Base-by-base conservation (phyloP, 2,888 invertebrate species). In the Diachrysia chrysitis region DNA sequence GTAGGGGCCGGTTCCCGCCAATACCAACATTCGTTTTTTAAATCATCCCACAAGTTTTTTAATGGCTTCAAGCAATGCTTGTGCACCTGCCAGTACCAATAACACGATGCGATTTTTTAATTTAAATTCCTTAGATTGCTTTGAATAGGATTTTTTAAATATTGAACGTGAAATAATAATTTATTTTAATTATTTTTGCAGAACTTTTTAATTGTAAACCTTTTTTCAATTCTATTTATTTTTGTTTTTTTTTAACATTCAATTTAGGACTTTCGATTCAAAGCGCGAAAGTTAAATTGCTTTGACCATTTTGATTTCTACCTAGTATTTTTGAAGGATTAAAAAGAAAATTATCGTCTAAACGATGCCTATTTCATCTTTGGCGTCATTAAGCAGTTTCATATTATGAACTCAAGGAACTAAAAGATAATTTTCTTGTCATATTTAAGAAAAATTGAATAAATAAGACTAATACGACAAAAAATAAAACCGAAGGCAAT, bases 11-110 rank as follows among this genome's bases (percentile, higher is more conserved):
- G 48, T 19, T 19, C 48, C 48, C 48, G 48, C 48, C 48, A 51
- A 51, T 51, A 51, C 3, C 12, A n/a, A 7, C 10, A 21, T 51
- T 51, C 48, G 10, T 51, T 51, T 51, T 51, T 51, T 51, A 51
- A 51, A 51, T 48, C 48, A 48, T 51, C 48, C 48, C 42, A n/a
- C 42, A 42, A 42, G n/a, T 42, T 42, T 42, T 37, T 42, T n/a
- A 42, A 42, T 51, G 48, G 48, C 48, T 21, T 51, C 48, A 51
- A 51, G 48, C 48, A 12, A 21, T 51, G 48, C 48, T 10, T 51
- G 12, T 37, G 48, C 48, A 51, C 48, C 48, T 51, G 48, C 48
- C 48, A 51, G 48, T 51, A 14, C 21, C 21, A 51, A 51, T 51
- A 21, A 2, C 19, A 51, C 42, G 42, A 42, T n/a, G 42, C 42